A percentile compares a stretch with the other conserved stretches of the same genome.
phyloP scores from a whole-genome alignment of 2,888 invertebrate species.

The Amiota communis region DNA sequence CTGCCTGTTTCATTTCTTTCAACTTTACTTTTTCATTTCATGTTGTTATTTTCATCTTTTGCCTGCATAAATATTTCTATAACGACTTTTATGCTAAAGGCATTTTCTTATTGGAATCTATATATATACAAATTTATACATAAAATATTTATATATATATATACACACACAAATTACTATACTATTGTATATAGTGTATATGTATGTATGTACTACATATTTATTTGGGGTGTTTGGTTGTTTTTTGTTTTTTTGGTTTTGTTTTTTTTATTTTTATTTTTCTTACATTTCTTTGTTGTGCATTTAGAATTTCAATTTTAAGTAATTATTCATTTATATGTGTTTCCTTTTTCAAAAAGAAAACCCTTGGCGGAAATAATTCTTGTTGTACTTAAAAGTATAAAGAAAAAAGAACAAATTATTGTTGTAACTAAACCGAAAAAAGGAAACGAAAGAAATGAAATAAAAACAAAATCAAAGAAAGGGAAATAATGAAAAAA shows the following conservation, averaged over 20 bases:
- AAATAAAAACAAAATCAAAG: too few species aligned
- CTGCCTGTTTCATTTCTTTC: too few species aligned
- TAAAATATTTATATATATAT: not conserved
- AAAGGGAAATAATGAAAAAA: too few species aligned
- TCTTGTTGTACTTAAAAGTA: not conserved
- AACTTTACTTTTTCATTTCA: too few species aligned
- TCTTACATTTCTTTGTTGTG: slow-evolving; percentile 5
- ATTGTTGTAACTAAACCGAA: not conserved
- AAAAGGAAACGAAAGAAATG: not conserved
- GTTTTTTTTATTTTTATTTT: not conserved
- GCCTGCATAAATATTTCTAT: not conserved
- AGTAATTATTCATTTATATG: not conserved
- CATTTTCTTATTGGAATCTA: not conserved
- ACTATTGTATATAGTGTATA: too few species aligned
- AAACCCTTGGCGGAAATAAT: not conserved
- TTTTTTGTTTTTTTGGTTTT: not conserved
- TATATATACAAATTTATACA: not conserved
- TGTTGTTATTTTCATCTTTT: too few species aligned
- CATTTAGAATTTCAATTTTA: slow-evolving; percentile 17
- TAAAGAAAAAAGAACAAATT: not conserved
- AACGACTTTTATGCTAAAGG: not conserved
- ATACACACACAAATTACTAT: not conserved
- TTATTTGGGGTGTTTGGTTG: too few species aligned
- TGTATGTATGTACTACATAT: too few species aligned
- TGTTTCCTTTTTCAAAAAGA: not conserved